Evolutionary conservation across 2,888 invertebrate genomes (phyloP).

Genomic region (Andrena fulva): DNA sequence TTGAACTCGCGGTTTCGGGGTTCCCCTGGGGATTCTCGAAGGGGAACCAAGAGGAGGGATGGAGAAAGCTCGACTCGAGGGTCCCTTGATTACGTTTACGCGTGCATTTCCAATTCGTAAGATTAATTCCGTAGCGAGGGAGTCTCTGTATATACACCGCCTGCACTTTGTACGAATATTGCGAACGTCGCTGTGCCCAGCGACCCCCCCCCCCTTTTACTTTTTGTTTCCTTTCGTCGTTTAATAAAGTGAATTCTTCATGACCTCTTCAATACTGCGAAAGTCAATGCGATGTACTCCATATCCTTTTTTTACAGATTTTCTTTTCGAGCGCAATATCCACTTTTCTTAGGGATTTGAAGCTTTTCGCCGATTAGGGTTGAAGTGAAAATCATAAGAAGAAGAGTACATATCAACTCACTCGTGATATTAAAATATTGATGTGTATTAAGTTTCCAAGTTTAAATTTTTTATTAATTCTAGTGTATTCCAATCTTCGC

Average conservation of each 20-base stretch:
- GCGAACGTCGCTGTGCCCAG: constrained; percentile 48
- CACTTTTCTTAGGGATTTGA: no score
- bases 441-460: no score
- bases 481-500: no score
- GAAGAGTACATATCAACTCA: no score
- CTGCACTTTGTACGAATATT: constrained; percentile 68
- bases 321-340: no score
- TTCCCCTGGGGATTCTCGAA: not conserved
- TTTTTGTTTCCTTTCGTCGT: constrained; percentile 51
- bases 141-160: constrained; percentile 67
- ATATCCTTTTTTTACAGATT: not conserved
- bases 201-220: constrained; percentile 34
- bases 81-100: constrained; percentile 62
- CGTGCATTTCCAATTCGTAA: constrained; percentile 64
- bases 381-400: no score
- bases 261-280: constrained; percentile 49
- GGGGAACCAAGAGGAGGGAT: not conserved
- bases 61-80: constrained; percentile 52
- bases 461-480: no score
- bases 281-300: not conserved
- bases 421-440: no score
- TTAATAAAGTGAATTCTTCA: constrained; percentile 61
- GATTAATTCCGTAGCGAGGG: constrained; percentile 46
- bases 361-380: no score
- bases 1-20: not conserved